These are phyloP conservation scores for Notamacropus eugenii DNA, from an alignment of 2,797 vertebrate species.

Conservation along the genomic window DNA sequence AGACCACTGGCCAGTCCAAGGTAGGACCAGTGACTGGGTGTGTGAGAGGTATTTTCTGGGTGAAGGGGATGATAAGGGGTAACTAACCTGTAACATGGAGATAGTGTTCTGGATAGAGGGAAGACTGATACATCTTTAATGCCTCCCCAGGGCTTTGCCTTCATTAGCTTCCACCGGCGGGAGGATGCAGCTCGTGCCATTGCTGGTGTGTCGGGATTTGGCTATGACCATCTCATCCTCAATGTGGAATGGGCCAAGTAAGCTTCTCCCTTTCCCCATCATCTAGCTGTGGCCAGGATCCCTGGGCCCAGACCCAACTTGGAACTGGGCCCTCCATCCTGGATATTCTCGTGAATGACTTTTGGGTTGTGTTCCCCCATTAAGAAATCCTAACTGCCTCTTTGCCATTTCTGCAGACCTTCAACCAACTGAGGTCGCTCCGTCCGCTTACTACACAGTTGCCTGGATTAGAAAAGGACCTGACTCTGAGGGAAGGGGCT, in stretches of 20 bases:
- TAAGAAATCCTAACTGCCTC: neutral
- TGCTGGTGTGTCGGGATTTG: conserved; percentile 95
- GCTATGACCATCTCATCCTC: conserved; percentile 98
- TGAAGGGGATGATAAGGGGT: rapidly evolving
- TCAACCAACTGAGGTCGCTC: conserved; percentile 83
- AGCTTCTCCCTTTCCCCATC: conserved; percentile 66
- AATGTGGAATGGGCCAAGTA: conserved; percentile 99
- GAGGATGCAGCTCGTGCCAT: conserved; percentile 96
- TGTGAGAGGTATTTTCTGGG: neutral
- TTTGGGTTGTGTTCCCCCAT: neutral
- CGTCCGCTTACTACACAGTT: neutral
- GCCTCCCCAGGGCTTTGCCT: conserved; percentile 92
- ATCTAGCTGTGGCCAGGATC: rapidly evolving
- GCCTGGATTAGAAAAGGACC: neutral
- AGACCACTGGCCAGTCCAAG: conserved; percentile 98
- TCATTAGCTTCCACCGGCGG: conserved; percentile 97
- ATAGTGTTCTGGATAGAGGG: neutral
- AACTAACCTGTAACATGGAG: neutral
- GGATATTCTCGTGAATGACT: neutral
- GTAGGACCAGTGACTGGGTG: conserved; percentile 79
- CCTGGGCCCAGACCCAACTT: neutral
- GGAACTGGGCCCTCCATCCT: neutral
- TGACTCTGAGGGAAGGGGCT: neutral
- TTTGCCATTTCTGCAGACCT: conserved; percentile 70
- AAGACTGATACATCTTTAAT: neutral